Base-by-base conservation (phyloP, 2,113 vertebrate genomes). In the Psittacula cyanocephala region DNA sequence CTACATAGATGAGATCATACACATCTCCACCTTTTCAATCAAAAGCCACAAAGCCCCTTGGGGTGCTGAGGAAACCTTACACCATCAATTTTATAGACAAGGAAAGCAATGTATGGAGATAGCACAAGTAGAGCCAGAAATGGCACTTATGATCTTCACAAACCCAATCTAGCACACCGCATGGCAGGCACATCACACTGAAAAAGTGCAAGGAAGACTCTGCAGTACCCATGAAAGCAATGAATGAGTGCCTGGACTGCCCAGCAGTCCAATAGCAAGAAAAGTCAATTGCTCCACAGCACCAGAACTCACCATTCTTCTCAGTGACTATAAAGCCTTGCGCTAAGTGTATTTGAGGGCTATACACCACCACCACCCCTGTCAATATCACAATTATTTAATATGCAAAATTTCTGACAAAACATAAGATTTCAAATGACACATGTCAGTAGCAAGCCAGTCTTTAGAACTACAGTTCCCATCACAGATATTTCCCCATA, bases 211-310 rank as follows among this genome's bases (percentile, higher is more conserved):
- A 47, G 17, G 35, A 52, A 69, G 33, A 46, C 24, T 24, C 23
- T 4, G 13, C 13, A 84, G 75, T 28, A 53, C 24, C 55, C 10
- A 10, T 4, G 41, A 41, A 47, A 81, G 24, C n/a, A 69, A n/a
- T 0, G 1, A 0, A 5, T 5, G 29, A 11, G 3, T 8, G 25
- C 20, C 62, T 63, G 47, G 28, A n/a, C 19, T 59, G 8, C 41
- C 69, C 35, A 50, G 15, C 3, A 2, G 10, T 13, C 29, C 53
- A 44, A 37, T 0, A 2, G 15, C 71, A 39, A 11, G 33, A 75
- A 74, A 12, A 62, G 12, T 46, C 60, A 60, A 24, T 2, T 33
- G 46, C 29, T 84, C 5, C 68, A 44, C 8, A 22, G 49, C 53
- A 69, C 28, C 55, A 64, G 29, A 90, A 81, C 17, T 22, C 33